These are phyloP conservation scores for Bedellia somnulentella DNA, from an alignment of 2,888 invertebrate species.

Conservation along the genomic window DNA sequence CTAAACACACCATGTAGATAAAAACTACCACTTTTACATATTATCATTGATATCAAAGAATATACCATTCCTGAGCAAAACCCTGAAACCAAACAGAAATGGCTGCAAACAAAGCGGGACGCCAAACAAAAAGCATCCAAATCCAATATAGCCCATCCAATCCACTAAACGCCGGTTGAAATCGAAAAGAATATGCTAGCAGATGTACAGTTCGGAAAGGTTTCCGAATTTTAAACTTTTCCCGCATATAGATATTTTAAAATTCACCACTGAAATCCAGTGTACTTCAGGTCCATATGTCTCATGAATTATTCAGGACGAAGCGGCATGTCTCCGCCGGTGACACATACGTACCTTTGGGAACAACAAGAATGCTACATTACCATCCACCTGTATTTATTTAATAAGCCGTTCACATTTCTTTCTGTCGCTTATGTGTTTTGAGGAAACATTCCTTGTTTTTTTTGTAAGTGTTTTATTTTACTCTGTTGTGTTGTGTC, in stretches of 20 bases:
- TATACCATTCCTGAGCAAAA: too few species aligned
- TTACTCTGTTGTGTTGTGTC: too few species aligned
- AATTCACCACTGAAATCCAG: constrained; percentile 55
- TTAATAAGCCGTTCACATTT: constrained; percentile 4
- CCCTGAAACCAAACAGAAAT: too few species aligned
- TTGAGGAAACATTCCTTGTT: too few species aligned
- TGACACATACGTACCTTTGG: constrained; percentile 10
- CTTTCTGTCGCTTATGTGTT: too few species aligned
- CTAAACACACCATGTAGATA: too few species aligned
- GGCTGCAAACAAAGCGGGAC: too few species aligned
- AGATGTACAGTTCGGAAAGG: constrained; percentile 14
- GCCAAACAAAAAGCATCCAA: too few species aligned
- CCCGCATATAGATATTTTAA: constrained; percentile 52
- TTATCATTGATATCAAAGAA: too few species aligned
- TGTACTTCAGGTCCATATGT: constrained; percentile 57
- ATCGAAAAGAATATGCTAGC: neutral
- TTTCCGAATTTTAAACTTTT: constrained; percentile 45
- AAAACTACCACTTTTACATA: too few species aligned
- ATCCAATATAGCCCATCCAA: too few species aligned
- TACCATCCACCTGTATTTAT: constrained; percentile 13
- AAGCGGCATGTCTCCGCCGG: constrained; percentile 34
- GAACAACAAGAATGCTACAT: constrained; percentile 16
- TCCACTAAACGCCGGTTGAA: neutral
- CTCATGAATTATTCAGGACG: constrained; percentile 54
- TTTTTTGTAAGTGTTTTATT: too few species aligned